Percentiles rank a stretch among this genome's conserved stretches.
phyloP scores from a whole-genome alignment of 2,797 vertebrate genomes.

The Salmo trutta region DNA sequence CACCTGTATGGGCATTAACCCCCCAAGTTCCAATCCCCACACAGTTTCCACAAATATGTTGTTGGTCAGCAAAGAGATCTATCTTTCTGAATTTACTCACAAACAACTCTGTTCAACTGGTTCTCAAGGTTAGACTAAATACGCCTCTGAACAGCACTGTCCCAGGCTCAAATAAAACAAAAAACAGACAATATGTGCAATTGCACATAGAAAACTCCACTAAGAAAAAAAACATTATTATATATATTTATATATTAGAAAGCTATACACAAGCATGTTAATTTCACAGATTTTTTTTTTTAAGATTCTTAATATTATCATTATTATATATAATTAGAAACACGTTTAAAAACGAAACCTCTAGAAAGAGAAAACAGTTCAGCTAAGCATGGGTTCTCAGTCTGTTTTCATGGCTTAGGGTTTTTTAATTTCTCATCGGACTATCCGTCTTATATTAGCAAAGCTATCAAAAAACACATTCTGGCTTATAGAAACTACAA shows the following conservation, averaged over 20 bases:
- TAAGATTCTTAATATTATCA: slow-evolving; percentile 99
- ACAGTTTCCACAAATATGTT: slow-evolving; percentile 61
- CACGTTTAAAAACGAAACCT: slow-evolving; percentile 99
- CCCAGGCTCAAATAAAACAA: slow-evolving; percentile 81
- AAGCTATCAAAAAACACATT: slow-evolving; percentile 99
- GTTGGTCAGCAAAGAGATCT: slow-evolving; percentile 51
- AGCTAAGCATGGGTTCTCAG: slow-evolving; percentile 95
- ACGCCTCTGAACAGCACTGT: slow-evolving; percentile 80
- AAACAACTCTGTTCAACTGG: slow-evolving; percentile 75
- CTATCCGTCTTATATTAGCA: slow-evolving; percentile 92
- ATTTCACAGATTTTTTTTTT: slow-evolving; percentile 99
- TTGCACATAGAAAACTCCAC: slow-evolving; percentile 93
- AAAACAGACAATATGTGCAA: slow-evolving; percentile 65
- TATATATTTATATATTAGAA: slow-evolving; percentile 99
- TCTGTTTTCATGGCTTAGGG: slow-evolving; percentile 91
- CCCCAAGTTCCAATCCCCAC: slow-evolving; percentile 58
- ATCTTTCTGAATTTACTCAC: slow-evolving; percentile 43
- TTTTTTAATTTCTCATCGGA: slow-evolving; percentile 83
- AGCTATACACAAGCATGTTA: slow-evolving; percentile 99
- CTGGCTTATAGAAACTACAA: slow-evolving; percentile 99
- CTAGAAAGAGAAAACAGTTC: slow-evolving; percentile 98
- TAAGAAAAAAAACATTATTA: slow-evolving; percentile 87
- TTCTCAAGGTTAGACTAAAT: slow-evolving; percentile 79
- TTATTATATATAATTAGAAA: slow-evolving; percentile 99
- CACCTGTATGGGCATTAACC: slow-evolving; percentile 39